Evolutionary conservation across 2,797 vertebrate genomes (phyloP), one percentile per base, ranked within the genome.

Genomic region (Brachymystax lenok): DNA sequence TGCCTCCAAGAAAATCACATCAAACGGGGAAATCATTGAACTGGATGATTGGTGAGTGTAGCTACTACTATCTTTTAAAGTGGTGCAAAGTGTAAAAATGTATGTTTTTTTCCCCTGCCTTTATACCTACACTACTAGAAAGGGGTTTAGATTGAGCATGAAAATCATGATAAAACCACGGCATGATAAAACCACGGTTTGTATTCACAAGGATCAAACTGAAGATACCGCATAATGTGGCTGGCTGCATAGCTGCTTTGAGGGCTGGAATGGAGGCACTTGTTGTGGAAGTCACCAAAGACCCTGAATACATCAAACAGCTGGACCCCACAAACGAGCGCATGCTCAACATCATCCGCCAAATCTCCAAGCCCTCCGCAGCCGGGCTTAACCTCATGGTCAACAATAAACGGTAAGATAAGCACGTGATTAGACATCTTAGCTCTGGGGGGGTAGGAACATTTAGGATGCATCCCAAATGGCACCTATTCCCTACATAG

Each of bases 1-100:
- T 71, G 97, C 93, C 83, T 96, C 95, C 69, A 99, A 99, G 93
- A 98, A 97, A 87, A 94, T 96, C 70, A 86, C 84, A n/a, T 98
- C 97, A 0, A 88, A 95, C 64, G 97, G 97, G 8, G 93, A 96
- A 51, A 30, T 96, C 2, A 81, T 98, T 76, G 88, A 96, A 74
- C 89, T 97, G 19, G 96, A 97, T 78, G 95, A 96, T 79, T 96
- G 96, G 96, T 97, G 93, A 0, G 94, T 77, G 68, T 14, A 24
- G 2, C 33, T 35, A 80, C 33, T 35, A 80, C 10, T 8, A 28
- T 67, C 27, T 66, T 66, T 30, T 67, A 16, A 33, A 67, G 27
- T 40, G n/a, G 33, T 50, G 21, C 75, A 71, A 24, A 24, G 24
- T 71, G 66, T 72, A 50, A 17, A 72, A 71, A 50, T 3, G n/a